Evolutionary conservation across 2,888 invertebrate genomes (phyloP).

Genomic region (Tipula helvola): DNA sequence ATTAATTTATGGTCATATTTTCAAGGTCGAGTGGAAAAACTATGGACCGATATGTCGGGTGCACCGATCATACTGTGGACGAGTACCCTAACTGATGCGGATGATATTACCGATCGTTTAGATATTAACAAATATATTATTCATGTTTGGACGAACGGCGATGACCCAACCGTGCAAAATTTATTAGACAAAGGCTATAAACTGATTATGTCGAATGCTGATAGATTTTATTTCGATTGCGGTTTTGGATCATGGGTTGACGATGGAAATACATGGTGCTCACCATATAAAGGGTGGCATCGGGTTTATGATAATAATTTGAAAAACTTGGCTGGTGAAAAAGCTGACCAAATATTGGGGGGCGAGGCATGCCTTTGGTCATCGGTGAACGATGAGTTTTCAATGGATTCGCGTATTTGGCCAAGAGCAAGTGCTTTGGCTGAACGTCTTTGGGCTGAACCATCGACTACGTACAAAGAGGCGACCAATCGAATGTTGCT

Average conservation of each 20-base stretch:
- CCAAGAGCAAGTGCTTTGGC: slow-evolving; percentile 65
- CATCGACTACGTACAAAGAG: slow-evolving; percentile 42
- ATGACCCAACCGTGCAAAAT: slow-evolving; percentile 26
- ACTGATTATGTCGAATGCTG: slow-evolving; percentile 66
- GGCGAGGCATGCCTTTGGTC: slow-evolving; percentile 68
- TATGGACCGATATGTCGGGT: slow-evolving; percentile 25
- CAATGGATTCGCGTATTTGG: slow-evolving; percentile 56
- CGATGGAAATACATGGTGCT: slow-evolving; percentile 68
- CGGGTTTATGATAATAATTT: slow-evolving; percentile 63
- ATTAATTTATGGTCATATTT: slow-evolving; percentile 54
- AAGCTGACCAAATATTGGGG: slow-evolving; percentile 44
- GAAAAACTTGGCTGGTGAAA: slow-evolving; percentile 36
- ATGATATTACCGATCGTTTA: slow-evolving; percentile 45
- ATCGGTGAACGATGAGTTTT: slow-evolving; percentile 53
- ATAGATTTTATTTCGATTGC: slow-evolving; percentile 66
- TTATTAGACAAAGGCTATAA: slow-evolving; percentile 53
- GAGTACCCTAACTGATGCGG: slow-evolving; percentile 51
- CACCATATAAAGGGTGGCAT: slow-evolving; percentile 74
- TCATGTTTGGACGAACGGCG: slow-evolving; percentile 58
- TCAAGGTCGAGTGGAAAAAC: slow-evolving; percentile 39
- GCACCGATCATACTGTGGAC: slow-evolving; percentile 54
- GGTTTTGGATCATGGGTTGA: slow-evolving; percentile 67
- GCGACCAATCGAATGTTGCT: slow-evolving; percentile 41
- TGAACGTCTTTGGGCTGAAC: slow-evolving; percentile 64
- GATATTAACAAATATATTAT: slow-evolving; percentile 58